These are phyloP conservation scores for Hydractinia echinata DNA, from an alignment of 30 jellyfish, hydroid and myxozoan genomes.

Conservation along the genomic window DNA sequence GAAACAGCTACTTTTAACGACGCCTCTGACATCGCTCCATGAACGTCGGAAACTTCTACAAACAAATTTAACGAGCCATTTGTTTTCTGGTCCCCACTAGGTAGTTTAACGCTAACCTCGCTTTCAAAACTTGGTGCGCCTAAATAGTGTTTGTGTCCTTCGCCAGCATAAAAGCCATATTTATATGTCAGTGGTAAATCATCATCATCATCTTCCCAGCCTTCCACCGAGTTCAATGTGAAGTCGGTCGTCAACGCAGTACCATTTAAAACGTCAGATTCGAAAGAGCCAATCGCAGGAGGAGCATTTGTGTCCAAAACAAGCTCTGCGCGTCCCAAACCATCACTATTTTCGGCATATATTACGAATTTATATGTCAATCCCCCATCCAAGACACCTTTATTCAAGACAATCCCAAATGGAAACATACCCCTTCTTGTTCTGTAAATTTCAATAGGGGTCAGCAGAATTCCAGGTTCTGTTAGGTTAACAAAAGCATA, in stretches of 20 bases:
- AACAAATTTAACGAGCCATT: slow-evolving; percentile 31
- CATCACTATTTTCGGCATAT: slow-evolving; percentile 47
- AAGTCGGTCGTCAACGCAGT: slow-evolving; percentile 53
- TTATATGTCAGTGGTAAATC: slow-evolving; percentile 54
- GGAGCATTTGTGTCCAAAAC: slow-evolving; percentile 49
- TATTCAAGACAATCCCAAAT: slow-evolving; percentile 36
- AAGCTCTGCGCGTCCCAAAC: slow-evolving; percentile 55
- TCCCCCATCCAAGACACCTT: slow-evolving; percentile 40
- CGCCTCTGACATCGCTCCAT: slow-evolving; percentile 45
- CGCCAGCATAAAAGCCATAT: slow-evolving; percentile 44
- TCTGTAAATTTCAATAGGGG: slow-evolving; percentile 25
- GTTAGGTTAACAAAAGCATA: slow-evolving; percentile 32
- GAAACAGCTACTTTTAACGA: slow-evolving; percentile 18
- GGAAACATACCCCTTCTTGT: slow-evolving; percentile 39
- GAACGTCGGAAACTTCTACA: slow-evolving; percentile 61
- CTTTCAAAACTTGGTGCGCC: slow-evolving; percentile 48
- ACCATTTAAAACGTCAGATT: slow-evolving; percentile 31
- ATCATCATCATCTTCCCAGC: slow-evolving; percentile 64
- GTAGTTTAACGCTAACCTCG: slow-evolving; percentile 27
- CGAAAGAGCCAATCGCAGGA: slow-evolving; percentile 59
- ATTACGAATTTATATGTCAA: slow-evolving; percentile 43
- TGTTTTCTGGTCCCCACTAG: slow-evolving; percentile 35
- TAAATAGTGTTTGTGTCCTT: slow-evolving; percentile 38
- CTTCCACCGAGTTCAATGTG: slow-evolving; percentile 52
- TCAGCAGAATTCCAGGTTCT: slow-evolving; percentile 39